phyloP scores from a whole-genome alignment of 2,113 vertebrate genomes.

The Upupa epops region DNA sequence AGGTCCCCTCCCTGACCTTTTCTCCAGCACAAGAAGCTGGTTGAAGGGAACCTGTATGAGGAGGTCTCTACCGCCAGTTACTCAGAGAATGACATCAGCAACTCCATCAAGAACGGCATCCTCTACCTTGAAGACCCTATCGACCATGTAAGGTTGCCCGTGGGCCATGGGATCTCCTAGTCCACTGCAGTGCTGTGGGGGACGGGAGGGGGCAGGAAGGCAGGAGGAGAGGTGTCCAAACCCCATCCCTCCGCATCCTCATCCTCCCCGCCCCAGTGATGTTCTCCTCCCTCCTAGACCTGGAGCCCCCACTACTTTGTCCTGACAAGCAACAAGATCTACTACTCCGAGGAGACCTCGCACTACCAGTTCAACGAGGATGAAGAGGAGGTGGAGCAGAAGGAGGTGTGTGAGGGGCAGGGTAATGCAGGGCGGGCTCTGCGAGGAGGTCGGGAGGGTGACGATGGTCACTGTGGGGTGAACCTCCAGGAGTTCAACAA shows the following conservation, averaged over 20 bases:
- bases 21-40: constrained; percentile 87
- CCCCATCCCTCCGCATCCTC: accelerated
- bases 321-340: constrained; percentile 87
- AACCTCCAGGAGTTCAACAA: constrained; percentile 83
- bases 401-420: constrained; percentile 69
- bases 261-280: background rate
- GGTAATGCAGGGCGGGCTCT: background rate
- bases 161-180: background rate
- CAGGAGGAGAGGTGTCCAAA: background rate
- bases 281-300: constrained; percentile 63
- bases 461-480: background rate
- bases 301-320: constrained; percentile 90
- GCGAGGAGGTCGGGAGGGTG: background rate
- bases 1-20: background rate
- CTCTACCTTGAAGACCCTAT: constrained; percentile 88
- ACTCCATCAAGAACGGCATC: constrained; percentile 88
- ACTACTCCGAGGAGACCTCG: constrained; percentile 88
- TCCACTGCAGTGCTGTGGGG: accelerated
- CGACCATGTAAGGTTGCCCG: constrained; percentile 84
- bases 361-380: constrained; percentile 83
- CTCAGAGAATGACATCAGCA: constrained; percentile 88
- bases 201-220: background rate
- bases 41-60: constrained; percentile 84
- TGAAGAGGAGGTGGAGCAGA: constrained; percentile 83
- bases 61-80: constrained; percentile 85